Conservation (phyloP, 2,888 invertebrate genomes). For the Anticlea derivata region DNA sequence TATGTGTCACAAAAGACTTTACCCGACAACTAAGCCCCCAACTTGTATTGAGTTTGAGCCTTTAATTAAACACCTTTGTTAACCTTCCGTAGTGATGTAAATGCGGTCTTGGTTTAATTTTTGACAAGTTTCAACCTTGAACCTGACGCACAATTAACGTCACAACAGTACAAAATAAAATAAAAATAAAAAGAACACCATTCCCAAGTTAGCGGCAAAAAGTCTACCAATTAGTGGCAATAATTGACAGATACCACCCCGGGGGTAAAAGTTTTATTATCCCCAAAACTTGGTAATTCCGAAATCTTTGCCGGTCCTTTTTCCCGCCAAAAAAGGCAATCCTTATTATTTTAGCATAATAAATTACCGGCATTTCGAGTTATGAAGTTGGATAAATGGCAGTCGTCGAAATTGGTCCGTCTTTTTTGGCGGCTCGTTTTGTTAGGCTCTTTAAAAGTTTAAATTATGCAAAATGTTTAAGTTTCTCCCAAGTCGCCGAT, state of each 20-base stretch:
- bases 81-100: slow-evolving; percentile 13
- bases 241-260: slow-evolving; percentile 35
- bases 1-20: slow-evolving; percentile 19
- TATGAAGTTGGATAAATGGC: slow-evolving; percentile 30
- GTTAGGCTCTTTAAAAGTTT: slow-evolving; percentile 12
- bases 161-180: neutral
- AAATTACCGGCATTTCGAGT: slow-evolving; percentile 34
- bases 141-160: neutral
- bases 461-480: slow-evolving; percentile 15
- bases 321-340: slow-evolving; percentile 30
- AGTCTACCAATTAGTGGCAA: slow-evolving; percentile 30
- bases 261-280: slow-evolving; percentile 32
- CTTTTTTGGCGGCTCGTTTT: slow-evolving; percentile 22
- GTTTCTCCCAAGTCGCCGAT: neutral
- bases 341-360: slow-evolving; percentile 41
- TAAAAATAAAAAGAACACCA: slow-evolving; percentile 1
- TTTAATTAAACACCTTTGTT: slow-evolving; percentile 55
- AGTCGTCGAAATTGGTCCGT: slow-evolving; percentile 21
- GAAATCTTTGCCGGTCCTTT: slow-evolving; percentile 31
- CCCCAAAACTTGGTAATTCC: slow-evolving; percentile 29
- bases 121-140: neutral
- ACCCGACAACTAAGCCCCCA: slow-evolving; percentile 15
- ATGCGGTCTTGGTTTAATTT: neutral
- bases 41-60: slow-evolving; percentile 28
- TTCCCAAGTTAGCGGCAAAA: slow-evolving; percentile 13